Percentiles rank a stretch among this genome's conserved stretches.
phyloP scores from a whole-genome alignment of 2,888 invertebrate genomes.

The Nomada fucata region DNA sequence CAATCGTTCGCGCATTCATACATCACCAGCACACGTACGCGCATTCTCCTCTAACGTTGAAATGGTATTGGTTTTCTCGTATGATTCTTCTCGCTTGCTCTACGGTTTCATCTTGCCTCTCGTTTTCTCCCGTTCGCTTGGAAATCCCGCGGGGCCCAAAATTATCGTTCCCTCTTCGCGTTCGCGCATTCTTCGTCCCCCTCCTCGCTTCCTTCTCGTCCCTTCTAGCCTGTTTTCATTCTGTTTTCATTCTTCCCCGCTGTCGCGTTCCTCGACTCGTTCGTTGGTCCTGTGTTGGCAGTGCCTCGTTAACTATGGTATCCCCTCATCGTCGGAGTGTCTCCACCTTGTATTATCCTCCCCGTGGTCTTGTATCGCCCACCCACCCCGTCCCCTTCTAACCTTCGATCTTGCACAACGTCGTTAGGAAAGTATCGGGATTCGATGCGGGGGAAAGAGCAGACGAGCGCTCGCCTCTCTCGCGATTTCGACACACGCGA shows the following conservation, averaged over 20 bases:
- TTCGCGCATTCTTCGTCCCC: constrained; percentile 37
- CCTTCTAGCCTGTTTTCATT: no score
- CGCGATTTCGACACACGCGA: not conserved
- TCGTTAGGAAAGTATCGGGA: constrained; percentile 22
- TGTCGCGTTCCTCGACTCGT: not conserved
- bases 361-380: not conserved
- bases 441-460: constrained; percentile 21
- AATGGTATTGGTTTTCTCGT: constrained; percentile 48
- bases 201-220: not conserved
- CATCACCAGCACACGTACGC: constrained; percentile 30
- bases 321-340: constrained; percentile 18
- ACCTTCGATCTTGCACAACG: constrained; percentile 23
- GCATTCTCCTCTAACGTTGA: constrained; percentile 44
- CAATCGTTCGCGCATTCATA: constrained; percentile 39
- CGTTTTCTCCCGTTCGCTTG: not conserved
- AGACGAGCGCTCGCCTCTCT: constrained; percentile 26
- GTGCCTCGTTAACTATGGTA: constrained; percentile 72
- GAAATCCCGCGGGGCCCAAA: constrained; percentile 32
- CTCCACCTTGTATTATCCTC: constrained; percentile 2
- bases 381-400: no score
- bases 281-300: constrained; percentile 78
- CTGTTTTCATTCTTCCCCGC: constrained; percentile 29
- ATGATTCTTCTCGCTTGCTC: constrained; percentile 23
- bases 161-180: constrained; percentile 50
- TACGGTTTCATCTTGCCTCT: constrained; percentile 20